Conservation (phyloP, 2,113 vertebrate genomes). For the Neomonachus schauinslandi region DNA sequence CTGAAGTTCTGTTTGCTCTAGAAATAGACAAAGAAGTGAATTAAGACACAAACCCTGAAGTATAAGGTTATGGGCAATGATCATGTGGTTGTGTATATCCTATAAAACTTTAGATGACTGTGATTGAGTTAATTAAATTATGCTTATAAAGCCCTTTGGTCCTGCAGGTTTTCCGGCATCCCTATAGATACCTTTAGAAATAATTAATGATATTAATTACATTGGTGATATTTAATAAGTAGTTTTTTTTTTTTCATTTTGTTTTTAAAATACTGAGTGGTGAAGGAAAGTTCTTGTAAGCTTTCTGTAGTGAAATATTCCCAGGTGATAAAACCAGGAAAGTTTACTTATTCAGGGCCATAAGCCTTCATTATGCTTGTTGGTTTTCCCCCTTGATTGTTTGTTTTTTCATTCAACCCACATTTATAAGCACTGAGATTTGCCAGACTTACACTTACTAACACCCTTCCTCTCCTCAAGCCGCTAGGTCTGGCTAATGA, state of each 20-base stretch:
- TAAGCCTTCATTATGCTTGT: neutral
- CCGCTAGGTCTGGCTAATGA: neutral
- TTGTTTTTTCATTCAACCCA: neutral
- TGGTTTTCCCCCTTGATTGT: neutral
- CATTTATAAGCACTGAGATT: neutral
- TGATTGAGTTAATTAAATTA: neutral
- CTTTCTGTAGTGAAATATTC: neutral
- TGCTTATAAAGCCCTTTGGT: neutral
- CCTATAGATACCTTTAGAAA: neutral
- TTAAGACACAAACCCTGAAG: neutral
- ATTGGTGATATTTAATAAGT: neutral
- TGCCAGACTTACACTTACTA: neutral
- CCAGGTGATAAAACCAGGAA: neutral
- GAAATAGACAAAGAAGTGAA: neutral
- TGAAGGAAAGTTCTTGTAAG: neutral
- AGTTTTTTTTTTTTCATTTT: neutral
- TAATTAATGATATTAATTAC: conserved; percentile 6
- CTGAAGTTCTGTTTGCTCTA: neutral
- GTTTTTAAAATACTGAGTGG: neutral
- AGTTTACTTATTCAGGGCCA: neutral
- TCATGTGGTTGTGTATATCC: neutral
- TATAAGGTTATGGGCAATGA: neutral
- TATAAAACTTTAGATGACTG: neutral
- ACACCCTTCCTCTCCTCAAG: neutral
- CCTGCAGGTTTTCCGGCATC: neutral